Percentiles rank a stretch among this genome's conserved stretches.
Conservation (phyloP, 2,113 vertebrate species). For the Scomber scombrus region DNA sequence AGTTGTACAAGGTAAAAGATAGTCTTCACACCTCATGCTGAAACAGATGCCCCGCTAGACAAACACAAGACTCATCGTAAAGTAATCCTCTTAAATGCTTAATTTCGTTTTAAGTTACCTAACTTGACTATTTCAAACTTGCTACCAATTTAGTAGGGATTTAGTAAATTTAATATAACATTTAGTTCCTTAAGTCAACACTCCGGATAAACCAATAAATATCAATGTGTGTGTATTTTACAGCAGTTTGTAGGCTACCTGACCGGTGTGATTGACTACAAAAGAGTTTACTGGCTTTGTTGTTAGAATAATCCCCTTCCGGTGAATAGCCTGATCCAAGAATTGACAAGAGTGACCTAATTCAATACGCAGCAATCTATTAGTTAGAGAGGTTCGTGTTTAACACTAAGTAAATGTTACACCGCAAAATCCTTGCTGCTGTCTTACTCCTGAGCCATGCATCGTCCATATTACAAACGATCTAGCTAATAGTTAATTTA, state of each 20-base stretch:
- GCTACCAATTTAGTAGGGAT: not conserved
- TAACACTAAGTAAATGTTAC: not conserved
- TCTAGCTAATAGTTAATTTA: not conserved
- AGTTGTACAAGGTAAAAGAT: not conserved
- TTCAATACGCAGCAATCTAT: conserved; percentile 1
- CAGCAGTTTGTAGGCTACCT: not conserved
- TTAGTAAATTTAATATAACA: not conserved
- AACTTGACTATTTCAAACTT: not conserved
- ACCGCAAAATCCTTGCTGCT: conserved; percentile 17
- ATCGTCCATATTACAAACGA: not conserved
- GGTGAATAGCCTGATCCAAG: conserved; percentile 52
- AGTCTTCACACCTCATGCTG: not conserved
- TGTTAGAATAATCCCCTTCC: conserved; percentile 35
- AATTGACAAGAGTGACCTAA: conserved; percentile 6
- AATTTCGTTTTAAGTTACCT: conserved; percentile 2
- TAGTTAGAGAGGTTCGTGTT: too few species aligned
- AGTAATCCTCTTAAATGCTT: conserved; percentile 51
- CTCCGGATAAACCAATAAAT: not conserved
- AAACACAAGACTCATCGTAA: conserved; percentile 22
- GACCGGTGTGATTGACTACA: not conserved
- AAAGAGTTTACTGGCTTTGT: not conserved
- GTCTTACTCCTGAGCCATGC: not conserved
- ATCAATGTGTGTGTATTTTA: not conserved
- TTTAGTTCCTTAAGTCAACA: not conserved
- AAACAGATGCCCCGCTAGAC: conserved; percentile 14